Evolutionary conservation across 2,797 vertebrate genomes (phyloP), one percentile per base, ranked within the genome.

Genomic region (Phyllotis vaccarum): DNA sequence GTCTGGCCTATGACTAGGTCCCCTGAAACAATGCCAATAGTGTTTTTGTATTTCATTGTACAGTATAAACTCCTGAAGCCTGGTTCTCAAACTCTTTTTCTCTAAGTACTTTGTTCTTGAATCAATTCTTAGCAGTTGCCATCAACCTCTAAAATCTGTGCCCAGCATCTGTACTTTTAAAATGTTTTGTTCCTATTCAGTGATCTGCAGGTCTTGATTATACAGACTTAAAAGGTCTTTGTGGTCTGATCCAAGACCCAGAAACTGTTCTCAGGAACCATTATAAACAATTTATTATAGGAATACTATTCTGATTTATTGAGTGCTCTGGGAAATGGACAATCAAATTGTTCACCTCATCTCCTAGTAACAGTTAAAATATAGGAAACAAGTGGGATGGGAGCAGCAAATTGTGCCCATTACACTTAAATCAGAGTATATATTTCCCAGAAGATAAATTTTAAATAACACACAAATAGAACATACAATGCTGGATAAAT

Each of bases 391-490:
- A 94, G 89, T 60, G 12, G 29, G 75, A 86, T 37, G 10, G 24
- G 64, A 89, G 72, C 80, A 91, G 31, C 21, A 95, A 93, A 95
- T 66, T 72, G 5, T 93, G 14, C 76, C 72, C 79, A 54, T 88
- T 86, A 74, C 21, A 52, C 17, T 86, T 92, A 83, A 46, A 91
- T 62, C 43, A 86, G 49, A 88, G 43, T 76, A 56, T 76, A 79
- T 2, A 86, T 92, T 95, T 92, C 74, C 43, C 75, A 96, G 68
- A 96, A 76, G 58, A 89, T 21, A 76, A 60, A 82, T 95, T 92
- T 90, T 90, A 90, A 82, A 43, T 76, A 78, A 70, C 19, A 49
- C 49, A 66, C n/a, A 60, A 94, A 81, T 60, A 40, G 34, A 94
- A 88, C 34, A 37, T 43, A 16, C 6, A 66, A 43, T 64, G 6